Conservation (phyloP, 92 coral and sea anemone genomes). For the Metridium senile region DNA sequence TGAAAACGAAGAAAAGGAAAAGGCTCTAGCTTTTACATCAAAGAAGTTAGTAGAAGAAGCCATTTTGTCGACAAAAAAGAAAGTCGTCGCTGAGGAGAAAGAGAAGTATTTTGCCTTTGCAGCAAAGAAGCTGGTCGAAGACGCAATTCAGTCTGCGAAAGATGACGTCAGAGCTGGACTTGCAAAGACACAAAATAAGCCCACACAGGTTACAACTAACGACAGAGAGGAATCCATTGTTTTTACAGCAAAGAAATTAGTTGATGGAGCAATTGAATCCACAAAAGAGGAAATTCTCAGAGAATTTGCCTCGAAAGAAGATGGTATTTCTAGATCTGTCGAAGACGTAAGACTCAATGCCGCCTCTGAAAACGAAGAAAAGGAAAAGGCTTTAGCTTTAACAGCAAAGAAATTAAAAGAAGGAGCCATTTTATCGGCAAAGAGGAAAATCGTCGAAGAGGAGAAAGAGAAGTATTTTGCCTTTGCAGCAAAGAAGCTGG, state of each 20-base stretch:
- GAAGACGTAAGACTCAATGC: too few relatives aligned
- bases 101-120: background rate
- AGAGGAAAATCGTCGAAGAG: background rate
- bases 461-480: background rate
- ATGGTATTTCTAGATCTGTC: too few relatives aligned
- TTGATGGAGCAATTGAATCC: too few relatives aligned
- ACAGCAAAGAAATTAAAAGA: background rate
- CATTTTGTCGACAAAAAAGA: background rate
- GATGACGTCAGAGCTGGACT: background rate
- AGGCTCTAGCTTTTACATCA: background rate
- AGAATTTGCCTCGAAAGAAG: too few relatives aligned
- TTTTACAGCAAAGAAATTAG: too few relatives aligned
- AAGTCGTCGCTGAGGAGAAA: background rate
- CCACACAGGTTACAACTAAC: too few relatives aligned
- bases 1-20: background rate
- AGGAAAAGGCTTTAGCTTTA: background rate
- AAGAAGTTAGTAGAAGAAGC: background rate
- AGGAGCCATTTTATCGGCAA: background rate
- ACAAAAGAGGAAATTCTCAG: too few relatives aligned
- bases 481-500: background rate
- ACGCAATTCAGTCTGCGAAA: background rate
- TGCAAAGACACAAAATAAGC: too few relatives aligned
- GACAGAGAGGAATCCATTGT: too few relatives aligned
- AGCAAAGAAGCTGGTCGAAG: background rate
- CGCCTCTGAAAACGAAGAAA: background rate